phyloP scores from a whole-genome alignment of 2,113 vertebrate species.

The Mustela nigripes region DNA sequence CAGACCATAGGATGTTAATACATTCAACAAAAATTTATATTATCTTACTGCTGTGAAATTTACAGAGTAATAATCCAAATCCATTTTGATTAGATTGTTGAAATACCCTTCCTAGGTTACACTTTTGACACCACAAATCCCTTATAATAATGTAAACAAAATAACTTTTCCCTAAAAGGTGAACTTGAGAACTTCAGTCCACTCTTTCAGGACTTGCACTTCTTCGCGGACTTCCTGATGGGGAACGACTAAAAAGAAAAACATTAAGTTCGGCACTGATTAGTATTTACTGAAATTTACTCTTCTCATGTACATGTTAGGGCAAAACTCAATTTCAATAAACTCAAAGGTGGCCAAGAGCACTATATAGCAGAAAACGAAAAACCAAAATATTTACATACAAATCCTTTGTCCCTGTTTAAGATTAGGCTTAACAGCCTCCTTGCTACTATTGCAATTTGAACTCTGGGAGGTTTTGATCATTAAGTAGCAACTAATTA shows the following conservation, averaged over 20 bases:
- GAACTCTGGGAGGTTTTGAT: background rate
- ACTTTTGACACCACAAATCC: conserved; percentile 90
- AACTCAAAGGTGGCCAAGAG: background rate
- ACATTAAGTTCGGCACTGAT: conserved; percentile 67
- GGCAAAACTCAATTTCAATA: conserved; percentile 22
- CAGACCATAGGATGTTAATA: conserved; percentile 89
- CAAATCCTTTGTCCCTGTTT: background rate
- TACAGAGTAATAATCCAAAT: conserved; percentile 88
- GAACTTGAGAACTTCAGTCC: conserved; percentile 88
- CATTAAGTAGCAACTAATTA: background rate
- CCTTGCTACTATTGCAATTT: background rate
- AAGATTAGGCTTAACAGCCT: background rate
- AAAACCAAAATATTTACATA: background rate
- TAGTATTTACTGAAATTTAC: conserved; percentile 53
- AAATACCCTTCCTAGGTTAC: conserved; percentile 88
- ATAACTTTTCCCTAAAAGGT: conserved; percentile 90
- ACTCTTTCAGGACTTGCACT: conserved; percentile 92
- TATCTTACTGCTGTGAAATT: conserved; percentile 89
- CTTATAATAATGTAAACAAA: conserved; percentile 93
- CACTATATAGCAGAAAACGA: background rate
- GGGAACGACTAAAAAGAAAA: conserved; percentile 90
- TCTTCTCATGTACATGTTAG: background rate
- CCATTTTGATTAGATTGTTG: conserved; percentile 87
- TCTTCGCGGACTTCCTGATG: conserved; percentile 92
- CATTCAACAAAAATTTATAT: conserved; percentile 89